phyloP scores from a whole-genome alignment of 2,113 vertebrate species.

The Perca fluviatilis region DNA sequence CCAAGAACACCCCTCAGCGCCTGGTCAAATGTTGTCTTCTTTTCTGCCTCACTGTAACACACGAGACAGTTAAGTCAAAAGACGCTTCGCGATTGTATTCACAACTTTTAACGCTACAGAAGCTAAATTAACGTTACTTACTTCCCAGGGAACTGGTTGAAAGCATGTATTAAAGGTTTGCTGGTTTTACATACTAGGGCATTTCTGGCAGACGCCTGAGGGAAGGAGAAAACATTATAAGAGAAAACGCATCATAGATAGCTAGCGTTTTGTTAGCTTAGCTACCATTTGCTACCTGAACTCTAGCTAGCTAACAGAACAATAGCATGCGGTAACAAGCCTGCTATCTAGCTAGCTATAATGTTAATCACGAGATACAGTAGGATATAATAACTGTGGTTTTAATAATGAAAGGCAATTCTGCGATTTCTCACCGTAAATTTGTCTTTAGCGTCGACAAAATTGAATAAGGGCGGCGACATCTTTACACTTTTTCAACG shows the following conservation, averaged over 20 bases:
- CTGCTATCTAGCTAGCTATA: rapidly evolving
- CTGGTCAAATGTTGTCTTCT: slow-evolving; percentile 96
- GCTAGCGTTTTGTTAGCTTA: slow-evolving; percentile 46
- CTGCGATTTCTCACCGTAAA: slow-evolving; percentile 76
- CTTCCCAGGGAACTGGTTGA: slow-evolving; percentile 94
- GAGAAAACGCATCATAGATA: neutral
- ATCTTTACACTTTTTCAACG: slow-evolving; percentile 68
- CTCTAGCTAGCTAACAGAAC: neutral
- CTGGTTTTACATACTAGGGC: slow-evolving; percentile 88
- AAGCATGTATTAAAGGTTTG: slow-evolving; percentile 88
- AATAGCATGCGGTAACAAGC: neutral
- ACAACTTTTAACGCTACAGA: too few relatives aligned
- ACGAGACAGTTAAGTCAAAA: neutral
- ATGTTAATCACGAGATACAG: neutral
- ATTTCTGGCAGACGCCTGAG: slow-evolving; percentile 89
- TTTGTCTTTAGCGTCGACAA: slow-evolving; percentile 83
- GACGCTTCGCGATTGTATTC: rapidly evolving
- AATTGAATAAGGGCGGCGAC: slow-evolving; percentile 82
- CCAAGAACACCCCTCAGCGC: slow-evolving; percentile 93
- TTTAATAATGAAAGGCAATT: rapidly evolving
- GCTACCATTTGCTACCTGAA: slow-evolving; percentile 47
- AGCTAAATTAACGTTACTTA: slow-evolving; percentile 71
- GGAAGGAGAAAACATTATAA: neutral
- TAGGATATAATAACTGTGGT: rapidly evolving
- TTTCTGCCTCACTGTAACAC: slow-evolving; percentile 93